phyloP scores from a whole-genome alignment of 1,140 invertebrate genomes.

The Drosophila arizonae region DNA sequence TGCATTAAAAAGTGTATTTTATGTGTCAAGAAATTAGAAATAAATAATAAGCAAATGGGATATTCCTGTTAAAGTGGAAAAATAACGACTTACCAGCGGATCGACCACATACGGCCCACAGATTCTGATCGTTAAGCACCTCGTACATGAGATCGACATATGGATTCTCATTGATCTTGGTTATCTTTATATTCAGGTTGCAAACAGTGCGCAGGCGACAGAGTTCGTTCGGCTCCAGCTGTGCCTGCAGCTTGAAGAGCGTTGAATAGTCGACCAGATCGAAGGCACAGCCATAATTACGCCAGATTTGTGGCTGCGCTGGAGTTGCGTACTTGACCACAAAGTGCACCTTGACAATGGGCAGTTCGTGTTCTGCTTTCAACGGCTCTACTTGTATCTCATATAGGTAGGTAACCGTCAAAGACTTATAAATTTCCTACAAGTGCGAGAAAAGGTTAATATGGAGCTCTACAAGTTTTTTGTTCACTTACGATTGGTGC shows the following conservation, averaged over 20 bases:
- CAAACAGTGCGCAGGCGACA: constrained; percentile 94
- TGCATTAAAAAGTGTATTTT: constrained; percentile 53
- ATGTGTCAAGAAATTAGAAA: constrained; percentile 60
- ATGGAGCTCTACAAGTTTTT: background rate
- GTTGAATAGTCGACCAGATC: constrained; percentile 87
- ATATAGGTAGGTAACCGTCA: constrained; percentile 89
- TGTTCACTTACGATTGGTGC: constrained; percentile 56
- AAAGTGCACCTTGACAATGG: constrained; percentile 88
- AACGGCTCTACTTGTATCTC: constrained; percentile 86
- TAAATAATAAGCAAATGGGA: constrained; percentile 51
- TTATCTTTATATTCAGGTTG: constrained; percentile 90
- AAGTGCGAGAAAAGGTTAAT: background rate
- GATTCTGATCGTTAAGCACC: constrained; percentile 93
- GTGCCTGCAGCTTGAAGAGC: constrained; percentile 91
- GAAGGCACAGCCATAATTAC: constrained; percentile 84
- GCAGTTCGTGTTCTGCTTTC: constrained; percentile 83
- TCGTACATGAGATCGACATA: constrained; percentile 93
- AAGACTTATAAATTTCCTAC: constrained; percentile 81
- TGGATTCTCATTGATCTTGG: constrained; percentile 83
- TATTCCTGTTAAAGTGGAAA: background rate
- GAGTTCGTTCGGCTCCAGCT: constrained; percentile 93
- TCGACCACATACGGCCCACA: constrained; percentile 95
- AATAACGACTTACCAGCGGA: constrained; percentile 86
- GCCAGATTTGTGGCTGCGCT: constrained; percentile 83
- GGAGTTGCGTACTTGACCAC: constrained; percentile 86